Evolutionary conservation across 2,888 invertebrate species (phyloP), one percentile per base, ranked within the genome.

Genomic region (Erpobdella octoculata): DNA sequence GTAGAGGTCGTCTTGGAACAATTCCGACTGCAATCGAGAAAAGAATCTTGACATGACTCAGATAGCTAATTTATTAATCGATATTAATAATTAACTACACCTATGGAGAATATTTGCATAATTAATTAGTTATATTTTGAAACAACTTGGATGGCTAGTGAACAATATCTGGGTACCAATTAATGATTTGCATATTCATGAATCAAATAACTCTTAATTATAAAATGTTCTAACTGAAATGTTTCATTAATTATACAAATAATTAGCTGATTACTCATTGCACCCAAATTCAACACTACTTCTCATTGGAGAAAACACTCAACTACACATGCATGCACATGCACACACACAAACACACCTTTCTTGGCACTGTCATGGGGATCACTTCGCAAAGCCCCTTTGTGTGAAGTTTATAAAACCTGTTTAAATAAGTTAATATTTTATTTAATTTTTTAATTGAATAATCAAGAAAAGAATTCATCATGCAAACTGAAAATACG

Each of bases 331-430:
- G 21, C 53, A n/a, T n/a, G n/a, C n/a, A n/a, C n/a, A n/a, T n/a
- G n/a, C 21, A 53, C 21, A 25, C 9, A 53, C 28, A 25, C 28
- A 18, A 18, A 8, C 21, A 25, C 15, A 88, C 88, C 86, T 95
- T 95, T 78, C 96, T 86, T 28, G 96, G 95, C 74, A 95, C 95
- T 76, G 93, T 92, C 90, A 96, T 94, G 64, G 91, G 89, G 76
- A 95, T 91, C 53, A 94, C 92, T 81, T 96, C 95, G 84, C 93
- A 92, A 72, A 93, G 86, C 25, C 92, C 93, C 73, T 90, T 88
- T 5, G 93, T 92, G 53, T 84, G 84, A 75, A 95, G 86, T 84
- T 95, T 95, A 86, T 90, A 96, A 85, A 94, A 92, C 76, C 93
- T 85, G 77, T 38, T 78, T 78, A 70, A 70, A 65, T 48, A 73